Percentiles rank a stretch among this genome's conserved stretches.
These are phyloP conservation scores for Cervus canadensis DNA, from an alignment of 2,113 vertebrate species.

Conservation along the genomic window DNA sequence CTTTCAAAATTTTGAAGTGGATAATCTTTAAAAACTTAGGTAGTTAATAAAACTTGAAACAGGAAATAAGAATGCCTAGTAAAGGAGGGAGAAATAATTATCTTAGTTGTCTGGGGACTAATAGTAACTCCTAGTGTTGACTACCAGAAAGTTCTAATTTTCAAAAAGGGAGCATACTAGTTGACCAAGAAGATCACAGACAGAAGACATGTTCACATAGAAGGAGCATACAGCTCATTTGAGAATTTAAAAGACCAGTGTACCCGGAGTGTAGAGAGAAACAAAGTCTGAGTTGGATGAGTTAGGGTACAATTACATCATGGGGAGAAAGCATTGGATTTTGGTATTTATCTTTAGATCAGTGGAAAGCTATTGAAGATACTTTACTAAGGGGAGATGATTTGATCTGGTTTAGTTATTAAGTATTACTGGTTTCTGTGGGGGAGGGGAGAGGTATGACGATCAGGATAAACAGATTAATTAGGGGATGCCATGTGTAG, in stretches of 20 bases:
- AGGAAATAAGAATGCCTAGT: neutral
- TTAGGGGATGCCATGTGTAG: neutral
- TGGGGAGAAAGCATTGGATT: neutral
- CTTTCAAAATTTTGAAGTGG: neutral
- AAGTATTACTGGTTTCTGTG: neutral
- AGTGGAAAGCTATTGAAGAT: neutral
- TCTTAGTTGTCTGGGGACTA: neutral
- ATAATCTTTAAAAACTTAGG: neutral
- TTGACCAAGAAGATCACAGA: neutral
- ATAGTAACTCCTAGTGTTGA: neutral
- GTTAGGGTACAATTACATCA: neutral
- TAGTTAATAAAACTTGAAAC: neutral
- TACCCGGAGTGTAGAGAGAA: neutral
- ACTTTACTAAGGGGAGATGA: neutral
- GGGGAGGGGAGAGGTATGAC: neutral
- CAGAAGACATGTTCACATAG: neutral
- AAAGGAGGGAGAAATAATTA: neutral
- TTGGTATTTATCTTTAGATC: neutral
- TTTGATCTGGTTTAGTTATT: neutral
- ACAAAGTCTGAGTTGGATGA: no score
- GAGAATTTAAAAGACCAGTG: neutral
- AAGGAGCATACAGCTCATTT: neutral
- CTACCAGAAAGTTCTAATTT: neutral
- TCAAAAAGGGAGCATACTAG: neutral
- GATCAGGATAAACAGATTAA: neutral